Percentiles rank a stretch among this genome's conserved stretches.
phyloP scores from a whole-genome alignment of 2,797 vertebrate species.

The Euphonia xanthogaster region DNA sequence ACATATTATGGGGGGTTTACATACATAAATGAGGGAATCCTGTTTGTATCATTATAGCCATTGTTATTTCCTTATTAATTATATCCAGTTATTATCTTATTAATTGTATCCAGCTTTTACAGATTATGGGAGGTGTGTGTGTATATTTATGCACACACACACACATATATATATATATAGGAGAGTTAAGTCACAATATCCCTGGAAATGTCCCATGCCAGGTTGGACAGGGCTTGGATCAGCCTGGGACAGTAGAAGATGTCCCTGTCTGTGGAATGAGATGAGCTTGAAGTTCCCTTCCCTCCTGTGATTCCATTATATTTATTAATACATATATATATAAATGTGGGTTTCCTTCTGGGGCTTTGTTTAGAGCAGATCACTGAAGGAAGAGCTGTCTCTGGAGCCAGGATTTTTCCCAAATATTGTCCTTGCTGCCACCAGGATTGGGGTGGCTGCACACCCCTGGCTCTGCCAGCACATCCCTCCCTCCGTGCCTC shows the following conservation, averaged over 20 bases:
- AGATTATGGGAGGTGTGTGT: accelerated
- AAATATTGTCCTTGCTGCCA: neutral
- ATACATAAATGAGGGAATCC: too few relatives aligned
- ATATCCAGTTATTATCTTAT: too few relatives aligned
- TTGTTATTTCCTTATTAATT: neutral
- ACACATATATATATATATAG: too few relatives aligned
- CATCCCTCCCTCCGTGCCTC: neutral
- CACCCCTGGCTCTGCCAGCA: neutral
- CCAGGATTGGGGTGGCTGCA: accelerated
- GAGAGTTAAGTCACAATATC: too few relatives aligned
- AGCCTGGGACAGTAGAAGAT: neutral
- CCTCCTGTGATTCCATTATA: neutral
- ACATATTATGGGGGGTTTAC: too few relatives aligned
- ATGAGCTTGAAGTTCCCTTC: neutral
- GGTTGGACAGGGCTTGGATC: neutral
- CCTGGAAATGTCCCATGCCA: neutral
- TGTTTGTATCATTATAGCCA: too few relatives aligned
- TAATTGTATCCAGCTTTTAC: accelerated
- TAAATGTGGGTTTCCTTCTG: neutral
- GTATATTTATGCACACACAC: neutral
- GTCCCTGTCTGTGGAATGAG: neutral
- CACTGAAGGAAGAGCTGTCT: neutral
- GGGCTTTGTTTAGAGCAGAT: neutral
- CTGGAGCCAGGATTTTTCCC: neutral
- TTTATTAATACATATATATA: too few relatives aligned